These are phyloP conservation scores for Drosophila falleni DNA, from an alignment of 2,888 invertebrate species.

Conservation along the genomic window DNA sequence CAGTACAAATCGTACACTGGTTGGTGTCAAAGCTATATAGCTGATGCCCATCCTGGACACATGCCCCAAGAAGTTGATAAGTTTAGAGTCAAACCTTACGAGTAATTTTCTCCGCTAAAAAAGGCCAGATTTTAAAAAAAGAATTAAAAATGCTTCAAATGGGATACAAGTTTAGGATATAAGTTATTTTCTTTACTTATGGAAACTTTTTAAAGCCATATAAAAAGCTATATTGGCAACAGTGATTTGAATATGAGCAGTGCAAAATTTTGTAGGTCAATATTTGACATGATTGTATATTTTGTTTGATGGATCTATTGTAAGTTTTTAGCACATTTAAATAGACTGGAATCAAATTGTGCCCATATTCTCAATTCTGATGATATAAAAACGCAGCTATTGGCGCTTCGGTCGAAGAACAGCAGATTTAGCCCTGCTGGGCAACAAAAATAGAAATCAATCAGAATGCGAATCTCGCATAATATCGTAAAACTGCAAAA, in stretches of 20 bases:
- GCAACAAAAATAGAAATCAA: constrained; percentile 55
- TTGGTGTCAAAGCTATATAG: not conserved
- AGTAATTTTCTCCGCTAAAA: too few relatives aligned
- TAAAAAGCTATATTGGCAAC: too few relatives aligned
- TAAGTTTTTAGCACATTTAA: not conserved
- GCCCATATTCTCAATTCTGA: not conserved
- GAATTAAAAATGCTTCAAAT: too few relatives aligned
- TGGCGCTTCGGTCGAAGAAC: not conserved
- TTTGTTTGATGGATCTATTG: too few relatives aligned
- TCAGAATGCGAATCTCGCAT: constrained; percentile 23
- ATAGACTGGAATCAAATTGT: not conserved
- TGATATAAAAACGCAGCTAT: constrained; percentile 13
- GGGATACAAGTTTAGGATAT: too few relatives aligned
- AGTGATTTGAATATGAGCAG: not conserved
- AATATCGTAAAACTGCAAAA: constrained; percentile 43
- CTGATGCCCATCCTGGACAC: not conserved
- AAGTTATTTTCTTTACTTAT: too few relatives aligned
- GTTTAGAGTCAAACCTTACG: not conserved
- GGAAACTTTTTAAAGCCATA: too few relatives aligned
- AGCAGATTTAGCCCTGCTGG: constrained; percentile 5
- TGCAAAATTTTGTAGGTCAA: not conserved
- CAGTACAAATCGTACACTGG: constrained; percentile 1
- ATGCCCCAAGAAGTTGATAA: not conserved
- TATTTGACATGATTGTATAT: not conserved
- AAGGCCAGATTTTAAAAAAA: too few relatives aligned